A percentile compares a stretch with the other conserved stretches of the same genome.
phyloP scores from a whole-genome alignment of 2,113 vertebrate species.

The Zootoca vivipara region DNA sequence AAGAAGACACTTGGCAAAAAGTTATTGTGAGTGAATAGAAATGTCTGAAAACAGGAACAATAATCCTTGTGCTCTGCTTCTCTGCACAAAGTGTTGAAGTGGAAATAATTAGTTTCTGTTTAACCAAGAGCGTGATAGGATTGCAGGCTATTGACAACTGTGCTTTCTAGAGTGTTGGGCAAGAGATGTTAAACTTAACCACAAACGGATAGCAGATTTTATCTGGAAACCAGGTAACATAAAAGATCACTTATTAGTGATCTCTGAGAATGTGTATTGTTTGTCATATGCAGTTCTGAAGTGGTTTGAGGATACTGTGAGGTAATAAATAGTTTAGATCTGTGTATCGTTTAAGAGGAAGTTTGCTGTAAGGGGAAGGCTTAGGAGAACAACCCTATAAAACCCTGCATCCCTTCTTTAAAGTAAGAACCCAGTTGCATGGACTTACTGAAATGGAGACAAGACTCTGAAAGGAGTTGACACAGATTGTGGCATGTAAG shows the following conservation, averaged over 20 bases:
- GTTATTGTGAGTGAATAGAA: background rate
- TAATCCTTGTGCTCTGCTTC: background rate
- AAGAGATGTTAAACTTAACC: background rate
- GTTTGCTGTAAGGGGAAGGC: background rate
- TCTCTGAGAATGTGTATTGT: background rate
- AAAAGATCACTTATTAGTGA: background rate
- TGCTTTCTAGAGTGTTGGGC: background rate
- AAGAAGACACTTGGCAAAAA: background rate
- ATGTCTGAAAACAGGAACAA: background rate
- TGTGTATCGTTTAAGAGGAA: background rate
- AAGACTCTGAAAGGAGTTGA: rapidly evolving
- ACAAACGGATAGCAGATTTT: background rate
- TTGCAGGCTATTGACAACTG: background rate
- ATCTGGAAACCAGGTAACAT: background rate
- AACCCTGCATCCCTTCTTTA: background rate
- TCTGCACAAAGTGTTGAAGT: background rate
- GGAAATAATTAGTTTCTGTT: background rate
- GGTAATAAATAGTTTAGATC: background rate
- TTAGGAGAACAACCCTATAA: background rate
- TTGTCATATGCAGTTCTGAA: background rate
- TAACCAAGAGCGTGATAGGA: background rate
- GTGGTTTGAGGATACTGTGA: background rate
- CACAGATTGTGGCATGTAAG: background rate
- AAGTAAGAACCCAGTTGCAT: background rate
- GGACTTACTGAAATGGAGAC: background rate